Conservation (phyloP, 2,797 vertebrate species). For the Microchirus variegatus region DNA sequence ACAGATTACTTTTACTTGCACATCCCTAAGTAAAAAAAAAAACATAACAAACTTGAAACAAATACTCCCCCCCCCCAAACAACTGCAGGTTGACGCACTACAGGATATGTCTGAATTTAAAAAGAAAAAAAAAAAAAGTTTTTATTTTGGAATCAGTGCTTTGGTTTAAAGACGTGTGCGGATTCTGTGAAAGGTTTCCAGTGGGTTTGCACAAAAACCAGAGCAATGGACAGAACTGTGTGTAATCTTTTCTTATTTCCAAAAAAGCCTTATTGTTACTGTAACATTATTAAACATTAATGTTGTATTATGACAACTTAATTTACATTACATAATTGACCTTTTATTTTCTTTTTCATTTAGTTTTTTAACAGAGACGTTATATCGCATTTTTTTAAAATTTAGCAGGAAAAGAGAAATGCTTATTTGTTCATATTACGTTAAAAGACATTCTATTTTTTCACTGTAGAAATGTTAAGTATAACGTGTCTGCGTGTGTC, state of each 20-base stretch:
- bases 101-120: conserved; percentile 41
- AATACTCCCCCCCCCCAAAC: conserved; percentile 55
- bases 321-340: conserved; percentile 77
- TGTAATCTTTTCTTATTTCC: conserved; percentile 84
- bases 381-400: conserved; percentile 78
- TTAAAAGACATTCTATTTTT: conserved; percentile 98
- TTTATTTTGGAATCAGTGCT: conserved; percentile 55
- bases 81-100: conserved; percentile 56
- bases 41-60: conserved; percentile 29
- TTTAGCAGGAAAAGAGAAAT: conserved; percentile 81
- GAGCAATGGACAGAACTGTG: conserved; percentile 78
- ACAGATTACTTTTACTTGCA: conserved; percentile 49
- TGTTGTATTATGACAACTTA: conserved; percentile 80
- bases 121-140: conserved; percentile 40
- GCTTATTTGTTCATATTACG: conserved; percentile 93
- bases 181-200: conserved; percentile 54
- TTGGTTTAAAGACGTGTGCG: conserved; percentile 46
- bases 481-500: conserved; percentile 80
- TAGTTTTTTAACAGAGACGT: conserved; percentile 89
- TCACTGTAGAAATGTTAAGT: conserved; percentile 90
- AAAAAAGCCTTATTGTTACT: conserved; percentile 88
- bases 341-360: conserved; percentile 73
- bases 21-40: conserved; percentile 51
- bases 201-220: conserved; percentile 65
- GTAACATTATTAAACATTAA: conserved; percentile 82